Conservation (phyloP, 1,140 invertebrate species). For the Thereuonema tuberculata region DNA sequence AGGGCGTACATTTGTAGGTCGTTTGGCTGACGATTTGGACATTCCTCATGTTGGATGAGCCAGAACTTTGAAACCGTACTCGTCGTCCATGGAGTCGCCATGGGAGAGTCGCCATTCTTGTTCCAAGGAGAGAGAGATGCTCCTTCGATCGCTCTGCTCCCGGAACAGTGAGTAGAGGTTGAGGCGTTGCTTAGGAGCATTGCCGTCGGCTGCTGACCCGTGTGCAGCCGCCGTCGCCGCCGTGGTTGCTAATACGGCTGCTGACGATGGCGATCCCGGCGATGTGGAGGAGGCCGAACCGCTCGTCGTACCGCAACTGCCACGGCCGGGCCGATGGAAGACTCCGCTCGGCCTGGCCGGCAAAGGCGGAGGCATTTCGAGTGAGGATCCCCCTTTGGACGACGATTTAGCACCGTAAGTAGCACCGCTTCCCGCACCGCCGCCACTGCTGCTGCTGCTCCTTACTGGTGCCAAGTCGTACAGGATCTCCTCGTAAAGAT, state of each 20-base stretch:
- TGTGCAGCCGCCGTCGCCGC: neutral
- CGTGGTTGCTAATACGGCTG: neutral
- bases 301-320: neutral
- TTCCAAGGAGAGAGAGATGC: constrained; percentile 17
- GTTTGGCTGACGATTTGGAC: too few relatives aligned
- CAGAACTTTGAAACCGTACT: constrained; percentile 17
- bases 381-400: neutral
- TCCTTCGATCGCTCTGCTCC: constrained; percentile 16
- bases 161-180: constrained; percentile 20
- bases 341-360: neutral
- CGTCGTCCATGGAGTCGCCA: constrained; percentile 13
- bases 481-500: constrained; percentile 28
- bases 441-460: neutral
- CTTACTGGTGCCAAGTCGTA: constrained; percentile 20
- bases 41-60: neutral
- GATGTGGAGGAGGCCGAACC: neutral
- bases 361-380: neutral
- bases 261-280: too few relatives aligned
- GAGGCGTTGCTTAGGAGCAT: constrained; percentile 17
- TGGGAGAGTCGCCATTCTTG: constrained; percentile 11
- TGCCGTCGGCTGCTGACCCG: constrained; percentile 3
- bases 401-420: constrained; percentile 12
- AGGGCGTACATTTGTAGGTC: too few relatives aligned
- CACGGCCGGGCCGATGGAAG: neutral
- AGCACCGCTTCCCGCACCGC: neutral